phyloP scores from a whole-genome alignment of 1,140 invertebrate species.

The Acromyrmex heyeri region DNA sequence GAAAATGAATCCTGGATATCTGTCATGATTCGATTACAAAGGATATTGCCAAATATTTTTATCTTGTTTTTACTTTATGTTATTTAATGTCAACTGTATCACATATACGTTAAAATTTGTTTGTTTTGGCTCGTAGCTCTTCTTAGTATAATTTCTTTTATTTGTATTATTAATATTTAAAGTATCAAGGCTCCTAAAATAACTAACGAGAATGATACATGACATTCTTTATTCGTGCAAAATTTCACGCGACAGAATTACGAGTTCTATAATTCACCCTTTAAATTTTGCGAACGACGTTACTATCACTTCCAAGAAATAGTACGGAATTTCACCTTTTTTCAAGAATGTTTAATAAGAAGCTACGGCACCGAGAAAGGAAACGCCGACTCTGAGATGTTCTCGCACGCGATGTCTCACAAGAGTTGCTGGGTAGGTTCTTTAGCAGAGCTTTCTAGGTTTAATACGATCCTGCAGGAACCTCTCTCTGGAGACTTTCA shows the following conservation, averaged over 20 bases:
- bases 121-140: too few relatives aligned
- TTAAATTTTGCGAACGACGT: slow-evolving; percentile 40
- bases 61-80: too few relatives aligned
- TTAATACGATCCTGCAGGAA: slow-evolving; percentile 83
- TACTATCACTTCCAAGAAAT: background rate
- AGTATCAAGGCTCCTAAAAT: background rate
- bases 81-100: too few relatives aligned
- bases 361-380: background rate
- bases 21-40: too few relatives aligned
- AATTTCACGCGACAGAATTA: slow-evolving; percentile 21
- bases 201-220: background rate
- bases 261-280: background rate
- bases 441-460: slow-evolving; percentile 81
- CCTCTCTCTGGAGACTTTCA: slow-evolving; percentile 83
- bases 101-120: too few relatives aligned
- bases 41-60: too few relatives aligned
- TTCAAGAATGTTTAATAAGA: slow-evolving; percentile 70
- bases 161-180: slow-evolving; percentile 1
- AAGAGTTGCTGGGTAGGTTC: slow-evolving; percentile 70
- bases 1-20: too few relatives aligned
- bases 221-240: background rate
- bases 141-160: too few relatives aligned
- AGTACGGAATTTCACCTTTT: slow-evolving; percentile 18
- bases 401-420: slow-evolving; percentile 56
- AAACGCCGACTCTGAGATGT: slow-evolving; percentile 26